Base-by-base conservation (phyloP, 2,113 vertebrate species). In the Chaenocephalus aceratus region DNA sequence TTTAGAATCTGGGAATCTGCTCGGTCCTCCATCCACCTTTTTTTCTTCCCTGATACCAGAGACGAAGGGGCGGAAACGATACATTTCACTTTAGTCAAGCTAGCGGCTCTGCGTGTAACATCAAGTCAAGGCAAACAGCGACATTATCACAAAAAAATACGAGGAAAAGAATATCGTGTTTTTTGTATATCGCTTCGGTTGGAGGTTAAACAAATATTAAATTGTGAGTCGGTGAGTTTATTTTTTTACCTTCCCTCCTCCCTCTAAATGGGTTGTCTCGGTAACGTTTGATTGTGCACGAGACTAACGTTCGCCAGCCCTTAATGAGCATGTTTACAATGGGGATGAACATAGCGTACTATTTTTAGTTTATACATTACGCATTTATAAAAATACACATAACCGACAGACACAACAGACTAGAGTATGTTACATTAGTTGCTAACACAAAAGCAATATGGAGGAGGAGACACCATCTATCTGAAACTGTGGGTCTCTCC, bases 11-110 rank as follows among this genome's bases (percentile, higher is more conserved):
- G 71, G 10, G 71, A n/a, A 52, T 6, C 54, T 48, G n/a, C 5
- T 2, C 16, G 49, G 49, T 51, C 49, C 49, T 51, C 18, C 36
- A 14, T 23, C 15, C 46, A 10, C 9, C 14, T 46, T 51, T 9
- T 10, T 58, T 62, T 21, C 59, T 68, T 48, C 79, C 70, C 73
- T 73, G 68, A 8, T 18, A 21, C 45, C 86, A 84, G 83, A 86
- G 89, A 41, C 36, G 73, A 78, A 89, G 92, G 88, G 89, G 90
- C 90, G 89, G 91, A 89, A 84, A 84, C 90, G 75, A 63, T 26
- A 78, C 83, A 48, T 66, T 75, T 86, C 10, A 41, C 46, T 56
- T 75, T 83, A 18, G 48, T 48, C 66, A 41, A 71, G 63, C 90
- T 86, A 60, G 53, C 64, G 68, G 64, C 57, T 73, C 58, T 26